Evolutionary conservation across 2,113 vertebrate genomes (phyloP).

Genomic region (Sisor rabdophorus): DNA sequence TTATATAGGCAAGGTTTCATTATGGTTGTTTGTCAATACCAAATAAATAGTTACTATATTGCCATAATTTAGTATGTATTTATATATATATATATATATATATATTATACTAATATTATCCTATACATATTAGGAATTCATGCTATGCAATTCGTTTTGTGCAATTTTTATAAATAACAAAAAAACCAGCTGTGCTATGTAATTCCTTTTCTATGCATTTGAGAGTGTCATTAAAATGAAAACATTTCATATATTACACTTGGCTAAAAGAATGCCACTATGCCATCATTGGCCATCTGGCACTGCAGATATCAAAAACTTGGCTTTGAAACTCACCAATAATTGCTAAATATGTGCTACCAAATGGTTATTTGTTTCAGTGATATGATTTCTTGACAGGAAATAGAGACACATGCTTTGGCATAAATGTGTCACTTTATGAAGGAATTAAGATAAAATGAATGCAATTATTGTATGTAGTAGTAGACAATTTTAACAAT

Average conservation of each 20-base stretch:
- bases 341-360: slow-evolving; percentile 54
- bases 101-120: no score
- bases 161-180: neutral
- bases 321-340: slow-evolving; percentile 67
- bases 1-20: neutral
- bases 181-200: slow-evolving; percentile 10
- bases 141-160: neutral
- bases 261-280: slow-evolving; percentile 48
- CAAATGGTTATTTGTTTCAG: slow-evolving; percentile 46
- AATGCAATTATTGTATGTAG: slow-evolving; percentile 32
- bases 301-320: slow-evolving; percentile 45
- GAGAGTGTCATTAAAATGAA: slow-evolving; percentile 42
- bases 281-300: slow-evolving; percentile 53
- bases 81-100: no score
- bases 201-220: slow-evolving; percentile 27
- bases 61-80: neutral
- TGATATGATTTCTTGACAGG: slow-evolving; percentile 27
- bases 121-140: no score
- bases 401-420: slow-evolving; percentile 20
- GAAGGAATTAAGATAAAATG: slow-evolving; percentile 42
- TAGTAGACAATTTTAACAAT: slow-evolving; percentile 29
- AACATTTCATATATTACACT: slow-evolving; percentile 45
- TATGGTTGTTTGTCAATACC: neutral
- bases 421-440: slow-evolving; percentile 42
- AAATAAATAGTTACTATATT: neutral